These are phyloP conservation scores for Andricus curvator DNA, from an alignment of 2,888 invertebrate species.

Conservation along the genomic window DNA sequence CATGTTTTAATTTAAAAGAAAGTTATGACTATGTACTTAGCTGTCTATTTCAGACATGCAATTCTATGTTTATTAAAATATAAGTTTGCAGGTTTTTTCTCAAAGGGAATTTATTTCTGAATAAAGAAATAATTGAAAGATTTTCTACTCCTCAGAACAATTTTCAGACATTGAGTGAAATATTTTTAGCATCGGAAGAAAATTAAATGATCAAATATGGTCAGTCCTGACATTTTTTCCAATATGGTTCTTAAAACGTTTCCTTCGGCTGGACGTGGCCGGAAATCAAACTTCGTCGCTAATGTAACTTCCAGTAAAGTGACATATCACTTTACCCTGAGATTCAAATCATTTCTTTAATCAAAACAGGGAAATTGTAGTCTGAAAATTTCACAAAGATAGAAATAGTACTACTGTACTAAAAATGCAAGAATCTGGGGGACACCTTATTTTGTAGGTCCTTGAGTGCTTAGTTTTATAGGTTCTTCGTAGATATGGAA, in stretches of 20 bases:
- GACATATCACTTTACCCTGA: neutral
- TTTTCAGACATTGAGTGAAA: neutral
- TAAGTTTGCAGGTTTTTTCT: no score
- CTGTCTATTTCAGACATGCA: neutral
- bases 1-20: neutral
- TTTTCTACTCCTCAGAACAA: neutral
- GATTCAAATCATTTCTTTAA: neutral
- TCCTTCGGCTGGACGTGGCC: neutral
- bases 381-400: no score
- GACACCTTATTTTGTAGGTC: no score
- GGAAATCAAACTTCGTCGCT: constrained; percentile 13
- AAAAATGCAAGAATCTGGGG: no score
- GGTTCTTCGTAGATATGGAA: no score
- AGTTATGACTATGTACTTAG: neutral
- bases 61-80: no score
- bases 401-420: no score
- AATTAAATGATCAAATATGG: neutral
- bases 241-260: neutral
- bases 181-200: neutral
- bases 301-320: neutral
- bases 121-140: no score
- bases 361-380: neutral
- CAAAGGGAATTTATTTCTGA: no score
- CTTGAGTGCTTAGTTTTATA: no score
- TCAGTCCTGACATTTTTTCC: neutral